These are phyloP conservation scores for Drosophila nigritarsus DNA, from an alignment of 2,888 invertebrate species.

Conservation along the genomic window DNA sequence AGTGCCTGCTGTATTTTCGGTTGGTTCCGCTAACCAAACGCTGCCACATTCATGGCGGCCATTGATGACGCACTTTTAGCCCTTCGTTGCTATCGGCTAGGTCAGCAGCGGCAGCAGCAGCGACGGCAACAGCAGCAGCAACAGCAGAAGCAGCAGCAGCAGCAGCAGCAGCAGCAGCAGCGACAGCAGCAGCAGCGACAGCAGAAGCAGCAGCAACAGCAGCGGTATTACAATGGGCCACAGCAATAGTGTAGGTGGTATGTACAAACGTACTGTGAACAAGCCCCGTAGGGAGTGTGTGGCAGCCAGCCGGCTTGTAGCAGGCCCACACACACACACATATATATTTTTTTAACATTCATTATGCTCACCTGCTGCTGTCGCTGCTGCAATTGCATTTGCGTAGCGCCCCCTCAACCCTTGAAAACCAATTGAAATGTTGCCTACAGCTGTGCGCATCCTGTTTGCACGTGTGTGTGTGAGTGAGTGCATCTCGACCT, in stretches of 20 bases:
- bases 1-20: constrained; percentile 34
- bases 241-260: constrained; percentile 25
- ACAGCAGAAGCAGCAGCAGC: background rate
- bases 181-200: too few relatives aligned
- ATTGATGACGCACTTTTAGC: constrained; percentile 83
- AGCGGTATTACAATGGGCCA: constrained; percentile 5
- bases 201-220: too few relatives aligned
- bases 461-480: constrained; percentile 31
- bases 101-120: constrained; percentile 27
- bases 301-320: constrained; percentile 58
- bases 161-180: background rate
- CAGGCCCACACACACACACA: constrained; percentile 19
- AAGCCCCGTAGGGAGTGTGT: constrained; percentile 3
- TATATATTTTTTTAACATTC: constrained; percentile 33
- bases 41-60: constrained; percentile 74
- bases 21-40: constrained; percentile 47
- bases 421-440: constrained; percentile 71
- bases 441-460: constrained; percentile 62
- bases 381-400: constrained; percentile 35
- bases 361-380: constrained; percentile 72
- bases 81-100: constrained; percentile 77
- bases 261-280: constrained; percentile 1
- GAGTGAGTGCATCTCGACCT: constrained; percentile 72
- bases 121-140: background rate
- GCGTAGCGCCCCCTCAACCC: constrained; percentile 39